Evolutionary conservation across 1,140 invertebrate species (phyloP).

Genomic region (Drosophila orena): DNA sequence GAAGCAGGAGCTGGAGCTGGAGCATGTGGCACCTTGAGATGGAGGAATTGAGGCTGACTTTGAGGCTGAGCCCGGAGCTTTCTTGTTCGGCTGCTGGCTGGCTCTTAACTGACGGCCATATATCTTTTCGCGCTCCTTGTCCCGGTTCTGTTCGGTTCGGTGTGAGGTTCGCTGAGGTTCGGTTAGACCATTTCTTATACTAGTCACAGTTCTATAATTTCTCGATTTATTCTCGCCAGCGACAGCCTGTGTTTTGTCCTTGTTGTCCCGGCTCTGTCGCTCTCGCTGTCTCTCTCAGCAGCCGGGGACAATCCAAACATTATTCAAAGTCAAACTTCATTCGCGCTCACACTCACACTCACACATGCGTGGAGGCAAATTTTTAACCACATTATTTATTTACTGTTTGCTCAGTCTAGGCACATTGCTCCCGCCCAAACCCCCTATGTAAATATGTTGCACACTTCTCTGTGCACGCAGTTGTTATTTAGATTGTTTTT

Average conservation of each 20-base stretch:
- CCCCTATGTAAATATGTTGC: conserved; percentile 72
- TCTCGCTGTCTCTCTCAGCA: conserved; percentile 54
- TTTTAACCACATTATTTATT: conserved; percentile 84
- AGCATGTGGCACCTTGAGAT: conserved; percentile 73
- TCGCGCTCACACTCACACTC: conserved; percentile 62
- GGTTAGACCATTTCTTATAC: conserved; percentile 77
- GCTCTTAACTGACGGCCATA: conserved; percentile 72
- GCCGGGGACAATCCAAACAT: conserved; percentile 82
- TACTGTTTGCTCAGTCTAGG: conserved; percentile 64
- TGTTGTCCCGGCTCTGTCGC: conserved; percentile 36
- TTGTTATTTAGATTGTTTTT: conserved; percentile 56
- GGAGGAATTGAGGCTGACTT: conserved; percentile 19
- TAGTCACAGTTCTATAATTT: conserved; percentile 84
- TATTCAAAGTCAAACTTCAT: conserved; percentile 84
- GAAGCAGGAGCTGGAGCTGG: conserved; percentile 34
- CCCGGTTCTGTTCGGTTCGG: not conserved
- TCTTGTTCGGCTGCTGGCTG: conserved; percentile 39
- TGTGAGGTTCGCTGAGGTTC: too few species aligned
- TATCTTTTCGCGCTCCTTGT: conserved; percentile 74
- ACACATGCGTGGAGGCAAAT: conserved; percentile 63
- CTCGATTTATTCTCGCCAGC: conserved; percentile 75
- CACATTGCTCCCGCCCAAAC: conserved; percentile 1
- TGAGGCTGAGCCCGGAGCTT: conserved; percentile 28
- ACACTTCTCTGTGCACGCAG: conserved; percentile 58
- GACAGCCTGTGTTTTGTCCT: conserved; percentile 58